Percentiles rank a stretch among this genome's conserved stretches.
Evolutionary conservation across 2,888 invertebrate species (phyloP).

Genomic region (Eristalinus sepulchralis): DNA sequence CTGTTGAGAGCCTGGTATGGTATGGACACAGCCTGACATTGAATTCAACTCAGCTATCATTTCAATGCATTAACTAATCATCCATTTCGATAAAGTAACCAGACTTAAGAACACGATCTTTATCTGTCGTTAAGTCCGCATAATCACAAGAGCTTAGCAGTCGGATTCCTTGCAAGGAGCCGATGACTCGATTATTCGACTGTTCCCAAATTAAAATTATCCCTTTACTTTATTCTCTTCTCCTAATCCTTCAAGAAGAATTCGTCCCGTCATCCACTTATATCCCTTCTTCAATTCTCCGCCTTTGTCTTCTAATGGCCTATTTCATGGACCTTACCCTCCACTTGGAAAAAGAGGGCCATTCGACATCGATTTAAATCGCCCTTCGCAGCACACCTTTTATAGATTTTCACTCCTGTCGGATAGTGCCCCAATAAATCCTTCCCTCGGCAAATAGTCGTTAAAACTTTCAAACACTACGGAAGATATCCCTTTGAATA

Average conservation of each 20-base stretch:
- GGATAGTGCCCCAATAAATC: constrained; percentile 48
- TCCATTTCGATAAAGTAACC: too few relatives aligned
- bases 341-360: not conserved
- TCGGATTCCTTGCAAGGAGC: not conserved
- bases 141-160: not conserved
- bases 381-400: constrained; percentile 1
- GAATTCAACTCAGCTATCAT: too few relatives aligned
- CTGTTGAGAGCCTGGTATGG: too few relatives aligned
- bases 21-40: too few relatives aligned
- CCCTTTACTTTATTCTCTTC: not conserved
- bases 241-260: not conserved
- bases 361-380: constrained; percentile 12
- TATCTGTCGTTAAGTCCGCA: not conserved
- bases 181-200: not conserved
- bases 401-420: constrained; percentile 43
- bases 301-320: not conserved
- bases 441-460: constrained; percentile 41
- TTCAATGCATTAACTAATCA: too few relatives aligned
- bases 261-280: not conserved
- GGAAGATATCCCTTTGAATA: constrained; percentile 40
- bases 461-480: constrained; percentile 48
- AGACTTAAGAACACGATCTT: not conserved
- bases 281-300: not conserved
- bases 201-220: not conserved
- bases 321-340: not conserved